Conservation (phyloP, 2,888 invertebrate genomes). For the Macrophya annulata region DNA sequence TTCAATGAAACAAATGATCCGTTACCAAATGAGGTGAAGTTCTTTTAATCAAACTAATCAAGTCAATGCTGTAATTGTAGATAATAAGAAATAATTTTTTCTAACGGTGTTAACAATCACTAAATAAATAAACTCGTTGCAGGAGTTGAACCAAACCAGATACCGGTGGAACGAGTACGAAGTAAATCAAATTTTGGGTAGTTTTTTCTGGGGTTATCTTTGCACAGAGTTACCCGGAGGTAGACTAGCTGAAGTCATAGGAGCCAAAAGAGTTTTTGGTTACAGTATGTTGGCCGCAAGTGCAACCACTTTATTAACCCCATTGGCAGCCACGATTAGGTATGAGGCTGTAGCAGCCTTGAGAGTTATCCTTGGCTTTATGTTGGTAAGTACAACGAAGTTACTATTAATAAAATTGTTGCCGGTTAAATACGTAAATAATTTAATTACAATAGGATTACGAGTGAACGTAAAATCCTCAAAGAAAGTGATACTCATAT, state of each 20-base stretch:
- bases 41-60: neutral
- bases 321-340: constrained; percentile 87
- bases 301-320: constrained; percentile 90
- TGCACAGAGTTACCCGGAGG: constrained; percentile 95
- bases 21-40: neutral
- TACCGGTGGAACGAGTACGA: constrained; percentile 91
- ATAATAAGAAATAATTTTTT: neutral
- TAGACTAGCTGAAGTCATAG: constrained; percentile 90
- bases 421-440: constrained; percentile 59
- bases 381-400: constrained; percentile 81
- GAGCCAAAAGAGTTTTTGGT: constrained; percentile 92
- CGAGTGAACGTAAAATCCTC: neutral
- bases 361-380: constrained; percentile 88
- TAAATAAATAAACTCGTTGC: constrained; percentile 3
- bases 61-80: neutral
- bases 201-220: constrained; percentile 96
- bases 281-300: constrained; percentile 93
- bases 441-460: constrained; percentile 7
- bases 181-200: constrained; percentile 90
- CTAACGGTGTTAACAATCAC: neutral
- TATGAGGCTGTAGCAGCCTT: constrained; percentile 87
- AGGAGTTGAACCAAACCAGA: constrained; percentile 74
- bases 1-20: neutral
- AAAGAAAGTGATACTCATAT: neutral
- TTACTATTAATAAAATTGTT: neutral